A percentile compares a stretch with the other conserved stretches of the same genome.
Evolutionary conservation across 2,888 invertebrate genomes (phyloP).

Genomic region (Xanthorhoe designata): DNA sequence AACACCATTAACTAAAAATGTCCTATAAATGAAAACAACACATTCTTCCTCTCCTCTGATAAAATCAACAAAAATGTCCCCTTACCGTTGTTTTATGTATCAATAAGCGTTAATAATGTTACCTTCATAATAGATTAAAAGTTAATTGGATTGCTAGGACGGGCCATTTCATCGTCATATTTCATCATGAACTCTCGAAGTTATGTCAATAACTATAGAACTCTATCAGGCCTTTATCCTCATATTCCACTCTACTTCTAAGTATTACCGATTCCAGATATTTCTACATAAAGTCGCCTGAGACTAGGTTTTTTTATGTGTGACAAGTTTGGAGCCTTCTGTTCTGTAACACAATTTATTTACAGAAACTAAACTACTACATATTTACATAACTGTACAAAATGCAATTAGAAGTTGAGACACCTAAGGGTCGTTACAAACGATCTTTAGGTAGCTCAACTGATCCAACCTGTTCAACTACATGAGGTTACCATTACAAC

Average conservation of each 20-base stretch:
- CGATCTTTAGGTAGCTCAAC: too few species aligned
- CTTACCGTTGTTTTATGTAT: slow-evolving; percentile 26
- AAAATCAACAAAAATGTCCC: slow-evolving; percentile 15
- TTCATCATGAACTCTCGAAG: slow-evolving; percentile 29
- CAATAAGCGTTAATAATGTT: slow-evolving; percentile 40
- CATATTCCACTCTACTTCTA: not conserved
- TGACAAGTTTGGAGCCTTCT: too few species aligned
- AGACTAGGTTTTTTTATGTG: too few species aligned
- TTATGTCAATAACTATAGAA: not conserved
- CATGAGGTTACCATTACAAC: too few species aligned
- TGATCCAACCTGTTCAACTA: too few species aligned
- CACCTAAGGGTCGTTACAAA: too few species aligned
- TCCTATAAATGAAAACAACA: not conserved
- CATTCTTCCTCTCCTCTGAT: not conserved
- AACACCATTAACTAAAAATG: not conserved
- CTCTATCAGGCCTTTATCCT: not conserved
- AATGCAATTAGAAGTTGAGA: too few species aligned
- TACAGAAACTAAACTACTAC: too few species aligned
- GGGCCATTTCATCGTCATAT: slow-evolving; percentile 39
- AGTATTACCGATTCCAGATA: too few species aligned
- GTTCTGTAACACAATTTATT: too few species aligned
- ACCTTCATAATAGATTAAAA: slow-evolving; percentile 43
- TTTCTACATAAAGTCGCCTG: too few species aligned
- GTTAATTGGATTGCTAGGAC: slow-evolving; percentile 44
- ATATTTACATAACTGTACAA: too few species aligned